Evolutionary conservation across 2,113 vertebrate species (phyloP), one percentile per base, ranked within the genome.

Genomic region (Scytalopus superciliaris): DNA sequence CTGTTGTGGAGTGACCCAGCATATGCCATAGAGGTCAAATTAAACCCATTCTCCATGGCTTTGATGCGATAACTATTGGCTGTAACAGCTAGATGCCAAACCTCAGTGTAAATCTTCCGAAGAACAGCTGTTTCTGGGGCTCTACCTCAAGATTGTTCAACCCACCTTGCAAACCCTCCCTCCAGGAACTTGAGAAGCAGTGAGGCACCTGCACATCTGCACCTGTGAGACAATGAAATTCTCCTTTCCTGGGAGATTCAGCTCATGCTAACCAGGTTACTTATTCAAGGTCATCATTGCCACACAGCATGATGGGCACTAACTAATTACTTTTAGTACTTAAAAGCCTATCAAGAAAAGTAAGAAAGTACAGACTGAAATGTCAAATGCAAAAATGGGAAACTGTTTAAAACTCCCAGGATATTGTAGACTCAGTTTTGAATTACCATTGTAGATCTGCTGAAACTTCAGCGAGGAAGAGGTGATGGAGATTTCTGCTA

Each of bases 371-470:
- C 68, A 72, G 60, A 56, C 72, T 90, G 60, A 93, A 96, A 95
- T 96, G 74, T 62, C 88, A 94, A 94, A 94, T 94, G 73, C 49
- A 84, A 94, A 97, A 96, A 90, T 86, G 59, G 66, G 63, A 91
- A 97, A 80, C 27, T 68, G 40, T 95, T 78, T 96, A 84, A 92
- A 82, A 88, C 14, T 96, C 88, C 70, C 70, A 89, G 75, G 87
- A 74, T 92, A 90, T 94, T 96, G 89, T 78, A 94, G 93, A 84
- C 69, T 94, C 28, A 72, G 47, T 89, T 92, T 55, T 96, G 88
- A 93, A 96, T 96, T 96, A 91, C 84, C 89, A 84, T 69, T 94
- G 89, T 91, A 95, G 90, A 89, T 89, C 52, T 80, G 76, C 52
- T 93, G 93, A 97, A 97, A 89, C 84, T 45, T 93, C 74, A 94